phyloP scores from a whole-genome alignment of 2,113 vertebrate species.

The Struthio camelus region DNA sequence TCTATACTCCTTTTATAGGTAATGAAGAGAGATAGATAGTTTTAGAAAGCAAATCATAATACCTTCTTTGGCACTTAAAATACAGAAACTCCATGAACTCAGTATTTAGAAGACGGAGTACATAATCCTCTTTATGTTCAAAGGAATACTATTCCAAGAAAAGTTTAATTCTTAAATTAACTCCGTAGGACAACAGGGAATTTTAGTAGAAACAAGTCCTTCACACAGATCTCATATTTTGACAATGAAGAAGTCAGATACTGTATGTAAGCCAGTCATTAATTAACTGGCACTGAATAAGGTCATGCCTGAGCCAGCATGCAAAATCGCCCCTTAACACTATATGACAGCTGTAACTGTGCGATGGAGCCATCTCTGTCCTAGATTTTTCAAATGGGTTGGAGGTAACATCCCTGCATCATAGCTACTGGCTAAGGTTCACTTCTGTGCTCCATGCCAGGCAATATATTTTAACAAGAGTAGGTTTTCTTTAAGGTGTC shows the following conservation, averaged over 20 bases:
- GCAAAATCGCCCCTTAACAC: neutral
- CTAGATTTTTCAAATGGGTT: neutral
- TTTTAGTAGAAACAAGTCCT: neutral
- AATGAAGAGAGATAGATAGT: neutral
- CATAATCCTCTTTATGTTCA: neutral
- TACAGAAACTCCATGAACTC: neutral
- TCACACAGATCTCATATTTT: neutral
- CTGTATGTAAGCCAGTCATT: neutral
- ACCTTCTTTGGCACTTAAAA: neutral
- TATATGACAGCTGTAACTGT: neutral
- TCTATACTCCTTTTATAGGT: neutral
- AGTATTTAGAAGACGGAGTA: neutral
- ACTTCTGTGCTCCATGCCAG: neutral
- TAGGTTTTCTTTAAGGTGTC: neutral
- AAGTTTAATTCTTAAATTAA: neutral
- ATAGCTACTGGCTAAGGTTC: neutral
- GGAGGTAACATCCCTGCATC: neutral
- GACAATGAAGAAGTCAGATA: neutral
- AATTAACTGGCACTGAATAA: neutral
- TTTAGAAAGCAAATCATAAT: neutral
- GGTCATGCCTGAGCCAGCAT: neutral
- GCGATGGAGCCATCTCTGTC: neutral
- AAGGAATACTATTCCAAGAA: neutral
- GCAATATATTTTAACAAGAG: too few species aligned
- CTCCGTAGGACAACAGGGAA: neutral